Conservation (phyloP, 2,797 vertebrate genomes). For the Adrianichthys oophorus region DNA sequence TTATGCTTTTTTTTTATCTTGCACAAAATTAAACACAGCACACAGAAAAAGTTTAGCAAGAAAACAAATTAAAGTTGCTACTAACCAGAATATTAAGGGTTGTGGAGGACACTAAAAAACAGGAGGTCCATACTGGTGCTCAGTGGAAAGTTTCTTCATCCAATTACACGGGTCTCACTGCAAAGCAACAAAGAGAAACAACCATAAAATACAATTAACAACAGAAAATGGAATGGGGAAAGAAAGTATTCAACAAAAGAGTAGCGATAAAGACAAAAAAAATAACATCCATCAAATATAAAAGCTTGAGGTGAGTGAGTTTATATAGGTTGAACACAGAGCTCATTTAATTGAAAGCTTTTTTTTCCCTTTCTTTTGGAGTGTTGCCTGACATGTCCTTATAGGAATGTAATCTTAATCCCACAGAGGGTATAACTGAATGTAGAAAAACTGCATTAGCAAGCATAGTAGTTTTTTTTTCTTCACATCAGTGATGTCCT, state of each 20-base stretch:
- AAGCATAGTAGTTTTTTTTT: too few relatives aligned
- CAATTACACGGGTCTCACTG: slow-evolving; percentile 39
- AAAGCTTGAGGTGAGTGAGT: slow-evolving; percentile 40
- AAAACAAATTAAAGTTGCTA: background rate
- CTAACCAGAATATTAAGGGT: slow-evolving; percentile 61
- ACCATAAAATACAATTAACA: slow-evolving; percentile 64
- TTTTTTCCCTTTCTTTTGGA: slow-evolving; percentile 57
- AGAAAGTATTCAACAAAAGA: slow-evolving; percentile 49
- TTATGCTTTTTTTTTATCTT: too few relatives aligned
- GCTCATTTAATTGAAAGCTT: slow-evolving; percentile 52
- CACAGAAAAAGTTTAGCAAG: background rate
- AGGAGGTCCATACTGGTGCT: slow-evolving; percentile 63
- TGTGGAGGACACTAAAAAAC: slow-evolving; percentile 49
- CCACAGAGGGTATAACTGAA: slow-evolving; percentile 44
- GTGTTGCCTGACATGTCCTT: slow-evolving; percentile 53
- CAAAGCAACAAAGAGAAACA: slow-evolving; percentile 46
- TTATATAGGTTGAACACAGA: slow-evolving; percentile 27
- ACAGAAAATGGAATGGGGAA: slow-evolving; percentile 19
- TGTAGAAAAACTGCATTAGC: too few relatives aligned
- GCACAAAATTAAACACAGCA: background rate
- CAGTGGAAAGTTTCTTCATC: slow-evolving; percentile 35
- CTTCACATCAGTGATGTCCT: too few relatives aligned
- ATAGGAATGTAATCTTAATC: slow-evolving; percentile 70
- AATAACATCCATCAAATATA: slow-evolving; percentile 64
- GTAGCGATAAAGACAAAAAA: slow-evolving; percentile 68